Conservation (phyloP, 1,140 invertebrate species). For the Sinonovacula constricta region DNA sequence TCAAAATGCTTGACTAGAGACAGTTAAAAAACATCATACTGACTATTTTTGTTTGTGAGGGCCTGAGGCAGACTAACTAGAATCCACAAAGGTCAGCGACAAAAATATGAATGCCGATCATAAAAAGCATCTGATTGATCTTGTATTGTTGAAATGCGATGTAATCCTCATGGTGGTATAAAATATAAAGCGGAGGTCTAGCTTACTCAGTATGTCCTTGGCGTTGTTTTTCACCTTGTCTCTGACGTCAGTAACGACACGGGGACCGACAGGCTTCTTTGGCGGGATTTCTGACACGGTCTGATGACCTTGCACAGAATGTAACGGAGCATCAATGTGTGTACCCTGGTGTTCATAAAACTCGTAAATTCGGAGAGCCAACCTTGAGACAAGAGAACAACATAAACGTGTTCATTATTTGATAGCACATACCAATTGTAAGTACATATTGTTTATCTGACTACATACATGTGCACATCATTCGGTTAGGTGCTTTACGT, state of each 20-base stretch:
- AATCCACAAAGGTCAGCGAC: too few species aligned
- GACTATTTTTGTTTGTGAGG: too few species aligned
- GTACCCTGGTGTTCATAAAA: constrained; percentile 83
- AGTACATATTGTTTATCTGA: neutral
- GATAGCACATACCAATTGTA: neutral
- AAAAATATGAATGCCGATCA: too few species aligned
- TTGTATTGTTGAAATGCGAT: too few species aligned
- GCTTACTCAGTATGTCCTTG: constrained; percentile 76
- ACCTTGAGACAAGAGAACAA: neutral
- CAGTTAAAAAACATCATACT: too few species aligned
- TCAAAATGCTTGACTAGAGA: too few species aligned
- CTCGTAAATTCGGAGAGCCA: neutral
- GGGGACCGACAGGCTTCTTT: constrained; percentile 81
- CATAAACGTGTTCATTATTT: neutral
- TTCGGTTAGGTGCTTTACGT: neutral
- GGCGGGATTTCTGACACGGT: constrained; percentile 82
- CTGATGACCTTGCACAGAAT: constrained; percentile 81
- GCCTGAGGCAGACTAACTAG: too few species aligned
- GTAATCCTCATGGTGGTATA: too few species aligned
- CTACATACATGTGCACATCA: neutral
- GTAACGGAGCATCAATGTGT: constrained; percentile 85
- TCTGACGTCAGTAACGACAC: constrained; percentile 79
- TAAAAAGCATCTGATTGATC: too few species aligned
- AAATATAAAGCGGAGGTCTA: too few species aligned
- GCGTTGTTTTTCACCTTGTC: constrained; percentile 79